Percentiles rank a stretch among this genome's conserved stretches.
Conservation (phyloP, 2,113 vertebrate species). For the Irena cyanogastra region DNA sequence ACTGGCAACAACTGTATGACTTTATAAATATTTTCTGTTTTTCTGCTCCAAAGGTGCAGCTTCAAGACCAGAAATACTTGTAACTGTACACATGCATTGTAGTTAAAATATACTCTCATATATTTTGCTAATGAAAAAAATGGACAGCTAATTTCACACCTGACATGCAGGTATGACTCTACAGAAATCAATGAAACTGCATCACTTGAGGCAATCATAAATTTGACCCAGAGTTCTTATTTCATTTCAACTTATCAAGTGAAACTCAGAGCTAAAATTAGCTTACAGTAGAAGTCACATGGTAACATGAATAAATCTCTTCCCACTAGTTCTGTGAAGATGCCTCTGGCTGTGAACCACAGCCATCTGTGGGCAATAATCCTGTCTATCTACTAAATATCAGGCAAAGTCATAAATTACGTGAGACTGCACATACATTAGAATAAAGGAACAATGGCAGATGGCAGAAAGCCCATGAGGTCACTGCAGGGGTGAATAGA, state of each 20-base stretch:
- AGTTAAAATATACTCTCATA: background rate
- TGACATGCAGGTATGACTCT: background rate
- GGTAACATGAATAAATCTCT: slow-evolving; percentile 20
- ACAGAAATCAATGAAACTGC: slow-evolving; percentile 23
- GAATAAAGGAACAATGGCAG: slow-evolving; percentile 49
- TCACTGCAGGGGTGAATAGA: slow-evolving; percentile 4
- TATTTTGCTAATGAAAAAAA: background rate
- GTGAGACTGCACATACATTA: background rate
- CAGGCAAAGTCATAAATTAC: slow-evolving; percentile 4
- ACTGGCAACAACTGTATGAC: slow-evolving; percentile 35
- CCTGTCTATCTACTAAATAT: slow-evolving; percentile 36
- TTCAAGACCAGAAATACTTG: background rate
- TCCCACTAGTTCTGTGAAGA: slow-evolving; percentile 37
- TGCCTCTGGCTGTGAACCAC: slow-evolving; percentile 21
- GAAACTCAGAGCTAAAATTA: slow-evolving; percentile 20
- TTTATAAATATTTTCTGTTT: slow-evolving; percentile 34
- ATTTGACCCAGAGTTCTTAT: background rate
- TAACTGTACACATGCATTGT: background rate
- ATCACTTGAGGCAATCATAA: slow-evolving; percentile 5
- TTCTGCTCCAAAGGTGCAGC: background rate
- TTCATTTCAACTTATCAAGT: slow-evolving; percentile 29
- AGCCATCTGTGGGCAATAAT: slow-evolving; percentile 33
- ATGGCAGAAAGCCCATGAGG: slow-evolving; percentile 47
- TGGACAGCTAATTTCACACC: background rate
- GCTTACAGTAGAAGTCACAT: slow-evolving; percentile 8